Conservation (phyloP, 2,888 invertebrate species). For the Pristionchus fissidentatus region DNA sequence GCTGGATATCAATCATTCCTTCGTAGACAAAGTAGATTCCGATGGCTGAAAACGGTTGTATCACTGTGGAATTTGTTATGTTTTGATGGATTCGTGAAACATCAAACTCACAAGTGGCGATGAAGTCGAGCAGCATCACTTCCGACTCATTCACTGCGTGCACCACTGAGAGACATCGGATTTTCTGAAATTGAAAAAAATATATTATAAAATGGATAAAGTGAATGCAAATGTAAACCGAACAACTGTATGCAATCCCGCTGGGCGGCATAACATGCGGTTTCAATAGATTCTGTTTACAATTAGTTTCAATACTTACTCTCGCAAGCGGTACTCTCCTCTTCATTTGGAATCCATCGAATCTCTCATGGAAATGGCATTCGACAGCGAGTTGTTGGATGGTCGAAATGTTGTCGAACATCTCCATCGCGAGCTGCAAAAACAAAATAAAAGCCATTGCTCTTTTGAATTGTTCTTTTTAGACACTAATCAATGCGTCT, state of each 20-base stretch:
- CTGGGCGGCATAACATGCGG: too few relatives aligned
- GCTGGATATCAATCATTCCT: not conserved
- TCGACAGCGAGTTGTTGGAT: constrained; percentile 38
- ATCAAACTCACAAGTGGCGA: not conserved
- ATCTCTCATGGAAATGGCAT: constrained; percentile 16
- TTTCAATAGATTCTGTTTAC: too few relatives aligned
- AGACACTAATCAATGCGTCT: not conserved
- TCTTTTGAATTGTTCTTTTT: too few relatives aligned
- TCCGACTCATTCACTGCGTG: constrained; percentile 7
- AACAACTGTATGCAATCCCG: too few relatives aligned
- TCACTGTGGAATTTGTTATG: not conserved
- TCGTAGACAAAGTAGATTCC: constrained; percentile 11
- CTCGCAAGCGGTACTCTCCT: not conserved
- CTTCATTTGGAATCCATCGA: not conserved
- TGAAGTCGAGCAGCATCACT: not conserved
- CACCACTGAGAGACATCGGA: not conserved
- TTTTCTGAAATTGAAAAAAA: not conserved
- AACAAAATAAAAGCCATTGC: too few relatives aligned
- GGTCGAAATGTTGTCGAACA: constrained; percentile 3
- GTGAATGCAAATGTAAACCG: too few relatives aligned
- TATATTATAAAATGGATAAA: not conserved
- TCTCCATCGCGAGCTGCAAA: constrained; percentile 31
- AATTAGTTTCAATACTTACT: not conserved
- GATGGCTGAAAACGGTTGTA: not conserved
- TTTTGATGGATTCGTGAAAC: constrained; percentile 3